phyloP scores from a whole-genome alignment of 2,888 invertebrate species.

The Petrolisthes manimaculis region DNA sequence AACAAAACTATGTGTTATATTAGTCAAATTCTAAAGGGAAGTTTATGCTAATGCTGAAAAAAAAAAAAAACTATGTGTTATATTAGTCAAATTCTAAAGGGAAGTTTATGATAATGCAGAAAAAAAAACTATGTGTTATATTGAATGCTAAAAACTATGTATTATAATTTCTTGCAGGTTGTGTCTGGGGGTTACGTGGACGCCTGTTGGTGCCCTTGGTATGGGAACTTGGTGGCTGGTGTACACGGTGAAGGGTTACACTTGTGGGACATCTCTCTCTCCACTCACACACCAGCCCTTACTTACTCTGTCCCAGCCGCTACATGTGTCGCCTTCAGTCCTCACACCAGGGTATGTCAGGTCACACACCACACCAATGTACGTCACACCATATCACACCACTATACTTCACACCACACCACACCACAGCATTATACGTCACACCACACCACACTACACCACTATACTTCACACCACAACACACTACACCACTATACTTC shows the following conservation, averaged over 20 bases:
- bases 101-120: not conserved
- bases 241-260: slow-evolving; percentile 54
- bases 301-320: slow-evolving; percentile 30
- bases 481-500: not conserved
- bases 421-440: not conserved
- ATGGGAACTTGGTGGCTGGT: slow-evolving; percentile 54
- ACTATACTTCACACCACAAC: not conserved
- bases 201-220: slow-evolving; percentile 65
- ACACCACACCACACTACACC: too few relatives aligned
- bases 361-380: not conserved
- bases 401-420: not conserved
- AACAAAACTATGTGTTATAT: too few relatives aligned
- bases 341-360: slow-evolving; percentile 45
- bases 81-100: not conserved
- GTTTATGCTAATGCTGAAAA: too few relatives aligned
- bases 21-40: not conserved
- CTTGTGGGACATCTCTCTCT: slow-evolving; percentile 64
- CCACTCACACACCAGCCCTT: slow-evolving; percentile 59
- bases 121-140: not conserved
- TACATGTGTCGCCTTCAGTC: slow-evolving; percentile 55
- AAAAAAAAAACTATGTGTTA: too few relatives aligned
- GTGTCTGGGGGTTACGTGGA: slow-evolving; percentile 59
- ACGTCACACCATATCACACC: not conserved
- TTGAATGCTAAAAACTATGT: not conserved
- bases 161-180: not conserved